Conservation (phyloP, 1,140 invertebrate species). For the Camponotus vicinus region DNA sequence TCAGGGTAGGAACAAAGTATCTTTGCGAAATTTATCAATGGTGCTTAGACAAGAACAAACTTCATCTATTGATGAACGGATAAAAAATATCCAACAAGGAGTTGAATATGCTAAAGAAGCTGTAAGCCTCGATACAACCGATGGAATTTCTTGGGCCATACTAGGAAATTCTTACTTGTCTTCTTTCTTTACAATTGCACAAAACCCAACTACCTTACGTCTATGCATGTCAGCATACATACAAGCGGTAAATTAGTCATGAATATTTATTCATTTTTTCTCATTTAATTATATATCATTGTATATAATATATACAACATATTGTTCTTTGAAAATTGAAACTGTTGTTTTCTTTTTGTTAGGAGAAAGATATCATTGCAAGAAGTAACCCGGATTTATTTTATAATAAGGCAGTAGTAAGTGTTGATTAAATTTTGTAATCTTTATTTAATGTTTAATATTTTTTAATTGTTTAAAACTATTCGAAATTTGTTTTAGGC, state of each 20-base stretch:
- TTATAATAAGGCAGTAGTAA: conserved; percentile 95
- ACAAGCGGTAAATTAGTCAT: conserved; percentile 89
- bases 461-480: conserved; percentile 16
- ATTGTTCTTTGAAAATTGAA: conserved; percentile 1
- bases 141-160: conserved; percentile 95
- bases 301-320: background rate
- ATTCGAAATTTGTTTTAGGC: conserved; percentile 86
- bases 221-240: conserved; percentile 93
- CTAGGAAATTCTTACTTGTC: conserved; percentile 95
- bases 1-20: conserved; percentile 92
- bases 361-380: conserved; percentile 92
- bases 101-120: conserved; percentile 94
- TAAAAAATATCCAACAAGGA: conserved; percentile 90
- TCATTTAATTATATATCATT: background rate
- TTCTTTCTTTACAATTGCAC: conserved; percentile 92
- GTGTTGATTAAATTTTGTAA: conserved; percentile 75
- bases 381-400: conserved; percentile 93
- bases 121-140: conserved; percentile 92
- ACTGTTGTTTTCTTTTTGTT: conserved; percentile 46
- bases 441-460: conserved; percentile 24
- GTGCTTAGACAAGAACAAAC: conserved; percentile 90
- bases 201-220: conserved; percentile 91
- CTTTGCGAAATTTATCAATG: conserved; percentile 94
- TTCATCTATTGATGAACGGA: conserved; percentile 87
- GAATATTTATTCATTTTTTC: conserved; percentile 4